These are phyloP conservation scores for Ardeotis arabs DNA, from an alignment of 2,113 vertebrate species.

Conservation along the genomic window DNA sequence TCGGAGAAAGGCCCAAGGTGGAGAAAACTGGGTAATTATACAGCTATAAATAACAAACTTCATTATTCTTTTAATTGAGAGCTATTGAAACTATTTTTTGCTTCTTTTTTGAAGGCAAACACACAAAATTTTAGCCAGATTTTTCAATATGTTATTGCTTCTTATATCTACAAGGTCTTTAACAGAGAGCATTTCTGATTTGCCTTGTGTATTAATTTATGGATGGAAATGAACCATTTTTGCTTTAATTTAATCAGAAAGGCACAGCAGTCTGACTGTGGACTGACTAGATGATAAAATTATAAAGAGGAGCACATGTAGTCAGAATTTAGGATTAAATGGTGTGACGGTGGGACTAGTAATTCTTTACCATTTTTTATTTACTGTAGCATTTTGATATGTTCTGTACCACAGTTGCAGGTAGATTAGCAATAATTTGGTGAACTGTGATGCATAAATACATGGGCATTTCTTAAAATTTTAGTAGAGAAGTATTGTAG, in stretches of 20 bases:
- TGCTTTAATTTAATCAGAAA: constrained; percentile 17
- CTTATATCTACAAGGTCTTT: not conserved
- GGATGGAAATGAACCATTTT: constrained; percentile 1
- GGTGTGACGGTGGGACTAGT: not conserved
- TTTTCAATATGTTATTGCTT: not conserved
- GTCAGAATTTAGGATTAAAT: constrained; percentile 31
- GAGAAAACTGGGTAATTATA: not conserved
- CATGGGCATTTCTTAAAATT: constrained; percentile 49
- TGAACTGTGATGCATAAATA: constrained; percentile 19
- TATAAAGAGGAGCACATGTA: constrained; percentile 8
- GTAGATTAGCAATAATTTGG: constrained; percentile 37
- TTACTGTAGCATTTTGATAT: constrained; percentile 3
- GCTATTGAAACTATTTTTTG: not conserved
- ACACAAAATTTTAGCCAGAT: not conserved
- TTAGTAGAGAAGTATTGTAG: constrained; percentile 1
- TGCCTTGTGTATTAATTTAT: constrained; percentile 9
- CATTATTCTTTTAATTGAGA: not conserved
- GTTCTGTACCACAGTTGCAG: constrained; percentile 42
- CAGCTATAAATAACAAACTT: not conserved
- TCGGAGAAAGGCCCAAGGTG: not conserved
- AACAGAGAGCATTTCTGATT: not conserved
- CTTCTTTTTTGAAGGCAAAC: not conserved
- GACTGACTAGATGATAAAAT: constrained; percentile 19
- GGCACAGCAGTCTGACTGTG: not conserved
- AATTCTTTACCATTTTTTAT: constrained; percentile 59